Percentiles rank a stretch among this genome's conserved stretches.
Conservation (phyloP, 2,113 vertebrate genomes). For the Jacana jacana region DNA sequence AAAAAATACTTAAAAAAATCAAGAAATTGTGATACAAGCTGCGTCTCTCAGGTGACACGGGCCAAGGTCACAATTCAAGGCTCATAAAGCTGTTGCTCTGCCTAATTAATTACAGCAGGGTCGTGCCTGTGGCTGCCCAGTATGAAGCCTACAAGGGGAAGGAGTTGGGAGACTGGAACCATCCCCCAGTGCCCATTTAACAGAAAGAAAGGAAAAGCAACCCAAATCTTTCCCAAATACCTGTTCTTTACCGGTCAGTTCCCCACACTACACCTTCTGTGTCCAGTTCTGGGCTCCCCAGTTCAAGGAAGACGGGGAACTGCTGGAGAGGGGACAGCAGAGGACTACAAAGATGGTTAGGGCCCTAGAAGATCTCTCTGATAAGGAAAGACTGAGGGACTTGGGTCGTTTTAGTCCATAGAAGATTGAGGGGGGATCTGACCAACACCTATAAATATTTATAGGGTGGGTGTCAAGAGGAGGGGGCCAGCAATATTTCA, state of each 20-base stretch:
- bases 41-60: not conserved
- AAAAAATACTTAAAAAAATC: too few species aligned
- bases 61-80: not conserved
- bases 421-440: too few species aligned
- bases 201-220: not conserved
- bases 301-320: too few species aligned
- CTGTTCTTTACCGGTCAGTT: fast-evolving
- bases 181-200: not conserved
- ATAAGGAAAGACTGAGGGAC: too few species aligned
- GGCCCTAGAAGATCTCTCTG: too few species aligned
- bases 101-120: not conserved
- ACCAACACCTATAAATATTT: too few species aligned
- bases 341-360: too few species aligned
- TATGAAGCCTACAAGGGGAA: not conserved
- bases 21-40: not conserved
- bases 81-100: not conserved
- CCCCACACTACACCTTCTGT: fast-evolving
- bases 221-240: not conserved
- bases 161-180: not conserved
- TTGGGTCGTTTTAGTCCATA: too few species aligned
- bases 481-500: too few species aligned
- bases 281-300: too few species aligned
- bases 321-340: too few species aligned
- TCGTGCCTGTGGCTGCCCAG: not conserved
- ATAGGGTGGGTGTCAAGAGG: too few species aligned